A percentile compares a stretch with the other conserved stretches of the same genome.
Evolutionary conservation across 2,113 vertebrate genomes (phyloP).

Genomic region (Malurus alboscapulatus): DNA sequence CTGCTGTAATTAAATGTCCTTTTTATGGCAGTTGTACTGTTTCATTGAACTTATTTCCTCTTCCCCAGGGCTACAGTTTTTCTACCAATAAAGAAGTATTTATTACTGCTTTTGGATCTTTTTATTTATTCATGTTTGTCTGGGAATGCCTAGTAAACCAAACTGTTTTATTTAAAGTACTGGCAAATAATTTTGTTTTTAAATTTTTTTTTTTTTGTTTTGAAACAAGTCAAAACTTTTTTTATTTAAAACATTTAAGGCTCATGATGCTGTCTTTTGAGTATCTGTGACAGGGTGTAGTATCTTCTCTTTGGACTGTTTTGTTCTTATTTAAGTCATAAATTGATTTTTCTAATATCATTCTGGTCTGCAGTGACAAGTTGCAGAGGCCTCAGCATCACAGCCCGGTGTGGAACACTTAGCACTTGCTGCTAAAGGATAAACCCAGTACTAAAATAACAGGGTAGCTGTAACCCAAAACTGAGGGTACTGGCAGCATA

Average conservation of each 20-base stretch:
- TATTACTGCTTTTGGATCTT: background rate
- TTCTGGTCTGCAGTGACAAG: background rate
- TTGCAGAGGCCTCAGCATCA: background rate
- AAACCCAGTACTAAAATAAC: background rate
- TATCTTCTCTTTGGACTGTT: background rate
- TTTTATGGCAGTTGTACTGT: background rate
- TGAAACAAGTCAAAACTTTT: background rate
- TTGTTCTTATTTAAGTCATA: background rate
- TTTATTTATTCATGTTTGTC: background rate
- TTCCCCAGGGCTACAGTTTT: background rate
- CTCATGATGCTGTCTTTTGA: background rate
- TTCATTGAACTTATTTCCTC: background rate
- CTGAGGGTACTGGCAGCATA: background rate
- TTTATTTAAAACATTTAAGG: background rate
- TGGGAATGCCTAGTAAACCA: background rate
- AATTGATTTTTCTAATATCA: background rate
- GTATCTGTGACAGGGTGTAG: background rate
- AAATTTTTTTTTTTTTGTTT: background rate
- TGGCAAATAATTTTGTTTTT: background rate
- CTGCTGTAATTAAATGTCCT: background rate
- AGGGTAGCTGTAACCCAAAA: background rate
- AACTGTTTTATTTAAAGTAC: background rate
- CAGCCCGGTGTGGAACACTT: accelerated
- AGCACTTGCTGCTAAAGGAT: background rate
- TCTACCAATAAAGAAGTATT: background rate